These are phyloP conservation scores for Drosophila lacicola DNA, from an alignment of 2,888 invertebrate genomes.

Conservation along the genomic window DNA sequence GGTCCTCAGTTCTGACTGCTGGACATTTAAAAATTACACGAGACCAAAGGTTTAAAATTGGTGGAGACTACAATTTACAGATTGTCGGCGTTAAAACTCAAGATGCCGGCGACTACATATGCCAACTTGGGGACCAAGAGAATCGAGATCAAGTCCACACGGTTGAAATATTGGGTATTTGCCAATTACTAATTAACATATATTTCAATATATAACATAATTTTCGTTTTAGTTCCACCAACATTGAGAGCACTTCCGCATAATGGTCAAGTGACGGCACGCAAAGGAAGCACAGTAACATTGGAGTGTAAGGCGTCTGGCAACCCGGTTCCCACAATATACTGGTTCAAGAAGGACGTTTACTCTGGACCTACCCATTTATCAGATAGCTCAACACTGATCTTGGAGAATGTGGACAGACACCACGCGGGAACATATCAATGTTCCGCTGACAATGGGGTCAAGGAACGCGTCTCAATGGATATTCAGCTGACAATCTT, in stretches of 20 bases:
- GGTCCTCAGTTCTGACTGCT: conserved; percentile 89
- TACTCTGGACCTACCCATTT: conserved; percentile 85
- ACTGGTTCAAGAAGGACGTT: conserved; percentile 88
- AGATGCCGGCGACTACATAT: conserved; percentile 90
- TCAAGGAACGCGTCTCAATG: conserved; percentile 86
- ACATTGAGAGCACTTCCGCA: conserved; percentile 88
- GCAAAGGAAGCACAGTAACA: conserved; percentile 89
- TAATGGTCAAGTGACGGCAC: conserved; percentile 88
- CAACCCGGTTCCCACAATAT: conserved; percentile 90
- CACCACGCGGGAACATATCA: conserved; percentile 86
- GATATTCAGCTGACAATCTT: conserved; percentile 86
- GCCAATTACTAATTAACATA: neutral
- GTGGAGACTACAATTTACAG: conserved; percentile 90
- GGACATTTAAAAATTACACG: conserved; percentile 90
- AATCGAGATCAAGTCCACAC: conserved; percentile 90
- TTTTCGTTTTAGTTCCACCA: conserved; percentile 87
- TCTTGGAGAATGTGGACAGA: conserved; percentile 86
- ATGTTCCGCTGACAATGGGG: conserved; percentile 86
- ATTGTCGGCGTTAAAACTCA: conserved; percentile 90
- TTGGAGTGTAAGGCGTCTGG: conserved; percentile 90
- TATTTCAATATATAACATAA: conserved; percentile 64
- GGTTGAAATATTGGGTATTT: conserved; percentile 88
- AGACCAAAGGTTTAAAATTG: conserved; percentile 88
- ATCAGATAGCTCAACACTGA: conserved; percentile 86
- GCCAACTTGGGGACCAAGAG: conserved; percentile 90